A percentile compares a stretch with the other conserved stretches of the same genome.
Evolutionary conservation across 2,113 vertebrate species (phyloP).

Genomic region (Labrus mixtus): DNA sequence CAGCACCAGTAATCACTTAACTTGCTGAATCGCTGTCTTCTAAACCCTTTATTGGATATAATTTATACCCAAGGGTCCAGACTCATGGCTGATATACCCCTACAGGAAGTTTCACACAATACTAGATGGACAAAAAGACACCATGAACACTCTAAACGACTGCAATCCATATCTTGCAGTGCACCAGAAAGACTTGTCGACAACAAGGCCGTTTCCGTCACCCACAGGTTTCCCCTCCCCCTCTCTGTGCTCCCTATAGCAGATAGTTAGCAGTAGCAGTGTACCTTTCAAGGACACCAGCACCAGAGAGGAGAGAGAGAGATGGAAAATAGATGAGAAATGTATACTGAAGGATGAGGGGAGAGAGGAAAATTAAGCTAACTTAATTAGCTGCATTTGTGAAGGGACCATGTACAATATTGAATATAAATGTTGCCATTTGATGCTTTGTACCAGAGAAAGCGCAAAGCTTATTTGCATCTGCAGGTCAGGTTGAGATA

Average conservation of each 20-base stretch:
- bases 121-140: conserved; percentile 17
- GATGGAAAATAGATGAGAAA: conserved; percentile 9
- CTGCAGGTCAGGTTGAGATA: conserved; percentile 28
- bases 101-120: conserved; percentile 10
- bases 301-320: conserved; percentile 51
- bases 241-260: conserved; percentile 56
- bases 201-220: conserved; percentile 44
- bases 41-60: conserved; percentile 47
- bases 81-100: neutral
- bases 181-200: conserved; percentile 40
- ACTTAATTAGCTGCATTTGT: too few relatives aligned
- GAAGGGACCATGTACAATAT: too few relatives aligned
- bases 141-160: conserved; percentile 24
- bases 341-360: conserved; percentile 26
- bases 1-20: conserved; percentile 23
- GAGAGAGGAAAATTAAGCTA: neutral
- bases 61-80: conserved; percentile 30
- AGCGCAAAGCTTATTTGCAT: too few relatives aligned
- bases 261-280: conserved; percentile 68
- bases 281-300: conserved; percentile 80
- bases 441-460: too few relatives aligned
- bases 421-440: too few relatives aligned
- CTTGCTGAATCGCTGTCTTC: conserved; percentile 47
- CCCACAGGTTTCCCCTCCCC: conserved; percentile 68
- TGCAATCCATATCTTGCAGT: conserved; percentile 38